Evolutionary conservation across 2,888 invertebrate species (phyloP), one percentile per base, ranked within the genome.

Genomic region (Drosophila rellima): DNA sequence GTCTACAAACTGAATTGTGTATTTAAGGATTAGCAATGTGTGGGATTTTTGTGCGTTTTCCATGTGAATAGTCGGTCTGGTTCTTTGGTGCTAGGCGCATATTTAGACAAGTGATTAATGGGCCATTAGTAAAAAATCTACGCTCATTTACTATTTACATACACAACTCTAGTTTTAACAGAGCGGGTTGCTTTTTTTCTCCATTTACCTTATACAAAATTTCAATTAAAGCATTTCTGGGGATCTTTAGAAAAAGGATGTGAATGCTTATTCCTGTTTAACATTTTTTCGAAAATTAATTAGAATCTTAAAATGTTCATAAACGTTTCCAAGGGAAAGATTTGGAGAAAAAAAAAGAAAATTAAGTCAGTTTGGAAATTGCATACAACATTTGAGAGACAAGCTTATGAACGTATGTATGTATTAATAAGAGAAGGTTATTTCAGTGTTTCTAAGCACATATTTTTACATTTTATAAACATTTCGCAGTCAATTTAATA

Each of bases 21-120:
- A 57, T 37, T 68, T 63, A 75, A 73, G 88, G 88, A 86, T 83
- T 86, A 83, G 73, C 88, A 73, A 78, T 82, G 78, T 86, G 83
- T 83, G 88, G 83, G 83, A 83, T 71, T 88, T 83, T 82, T 70
- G 82, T 52, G 52, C 52, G 62, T 64, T 60, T 67, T 74, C 61
- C 59, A 66, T 74, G 78, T 73, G 74, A 75, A 65, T 44, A 23
- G 79, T 77, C 79, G 76, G 76, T n/a, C 20, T 39, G 65, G 60
- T 64, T 64, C 80, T 78, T 77, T 77, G 60, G 48, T 74, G 59
- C 70, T 40, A 44, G 78, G 74, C 69, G 69, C 69, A 47, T 82
- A 70, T 84, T 87, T 82, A 39, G 52, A 67, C 50, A 84, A 82
- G 51, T 87, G 88, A 88, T 79, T 87, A 87, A 84, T 84, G 60